Base-by-base conservation (phyloP, 1,140 invertebrate genomes). In the Neodiprion virginianus region DNA sequence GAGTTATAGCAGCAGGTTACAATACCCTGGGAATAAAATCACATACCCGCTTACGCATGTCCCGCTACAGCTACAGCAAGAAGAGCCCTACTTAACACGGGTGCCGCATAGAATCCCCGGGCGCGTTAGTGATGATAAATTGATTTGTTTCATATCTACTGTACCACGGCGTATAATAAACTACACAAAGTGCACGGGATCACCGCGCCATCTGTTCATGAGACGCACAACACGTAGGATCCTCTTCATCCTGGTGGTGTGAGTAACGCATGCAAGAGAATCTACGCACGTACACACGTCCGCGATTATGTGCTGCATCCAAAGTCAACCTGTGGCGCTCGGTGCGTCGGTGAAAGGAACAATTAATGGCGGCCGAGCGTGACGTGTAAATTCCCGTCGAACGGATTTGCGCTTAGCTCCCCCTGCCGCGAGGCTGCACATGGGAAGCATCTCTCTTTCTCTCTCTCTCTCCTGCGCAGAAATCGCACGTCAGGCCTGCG, bases 41-140 rank as follows among this genome's bases (percentile, higher is more conserved):
- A 40, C 28, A 40, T 21, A 40, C 1, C 28, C 28, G 28, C 28
- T 40, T 40, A 40, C 28, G 28, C 28, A 5, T 40, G 28, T 40
- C 28, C 2, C 28, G 28, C 28, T 40, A 40, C 28, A 40, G 28
- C 28, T 40, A 40, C 28, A 40, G 28, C 28, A 3, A 40, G 28
- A 40, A 21, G 28, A 40, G 28, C 28, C 28, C 28, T 40, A 40
- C 28, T 40, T 40, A 40, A 40, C 28, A 40, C 28, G 69, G 28
- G 28, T 40, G 28, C 28, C 5, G 28, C 28, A 40, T 40, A 40
- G 28, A 61, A 61, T 61, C 53, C 53, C 53, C 11, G 28, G 28
- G 53, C 53, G 53, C 53, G 53, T 61, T 61, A 61, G 53, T 9
- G 53, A 61, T 61, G 53, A 61, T 61, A 61, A 61, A 61, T 61